phyloP scores from a whole-genome alignment of 1,140 invertebrate genomes.

The Temnothorax curvispinosus region DNA sequence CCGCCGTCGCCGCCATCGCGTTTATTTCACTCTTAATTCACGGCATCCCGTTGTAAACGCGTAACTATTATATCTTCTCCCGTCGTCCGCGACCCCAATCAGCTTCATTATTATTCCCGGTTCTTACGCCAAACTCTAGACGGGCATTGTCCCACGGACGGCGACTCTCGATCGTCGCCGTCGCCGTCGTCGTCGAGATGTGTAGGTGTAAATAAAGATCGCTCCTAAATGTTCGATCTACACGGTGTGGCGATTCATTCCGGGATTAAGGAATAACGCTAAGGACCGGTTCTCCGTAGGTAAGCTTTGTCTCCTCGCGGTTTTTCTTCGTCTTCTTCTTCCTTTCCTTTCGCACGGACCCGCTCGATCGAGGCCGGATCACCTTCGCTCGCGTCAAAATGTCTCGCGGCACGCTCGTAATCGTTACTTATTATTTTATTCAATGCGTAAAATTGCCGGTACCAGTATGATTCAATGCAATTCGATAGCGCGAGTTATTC shows the following conservation, averaged over 20 bases:
- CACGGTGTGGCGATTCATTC: constrained; percentile 22
- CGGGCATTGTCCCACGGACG: constrained; percentile 52
- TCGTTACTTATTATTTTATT: constrained; percentile 50
- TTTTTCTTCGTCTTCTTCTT: background rate
- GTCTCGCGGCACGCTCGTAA: constrained; percentile 19
- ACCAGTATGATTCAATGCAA: constrained; percentile 21
- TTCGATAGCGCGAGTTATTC: constrained; percentile 15
- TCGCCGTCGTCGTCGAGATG: background rate
- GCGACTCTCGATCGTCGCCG: background rate
- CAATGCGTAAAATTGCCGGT: background rate
- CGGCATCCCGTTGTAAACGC: constrained; percentile 38
- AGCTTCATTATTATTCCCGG: constrained; percentile 67
- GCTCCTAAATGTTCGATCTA: constrained; percentile 30
- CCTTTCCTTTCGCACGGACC: background rate
- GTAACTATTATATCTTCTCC: constrained; percentile 69
- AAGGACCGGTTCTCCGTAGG: constrained; percentile 33
- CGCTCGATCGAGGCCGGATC: constrained; percentile 14
- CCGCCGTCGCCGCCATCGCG: background rate
- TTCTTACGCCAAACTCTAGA: constrained; percentile 44
- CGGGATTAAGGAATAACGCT: constrained; percentile 39
- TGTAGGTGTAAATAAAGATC: constrained; percentile 40
- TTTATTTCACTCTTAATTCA: constrained; percentile 67
- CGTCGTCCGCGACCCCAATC: constrained; percentile 46
- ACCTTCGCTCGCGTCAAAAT: constrained; percentile 24
- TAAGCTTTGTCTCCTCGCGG: constrained; percentile 17